These are phyloP conservation scores for Sebastes taczanowskii DNA, from an alignment of 2,797 vertebrate species.

Conservation along the genomic window DNA sequence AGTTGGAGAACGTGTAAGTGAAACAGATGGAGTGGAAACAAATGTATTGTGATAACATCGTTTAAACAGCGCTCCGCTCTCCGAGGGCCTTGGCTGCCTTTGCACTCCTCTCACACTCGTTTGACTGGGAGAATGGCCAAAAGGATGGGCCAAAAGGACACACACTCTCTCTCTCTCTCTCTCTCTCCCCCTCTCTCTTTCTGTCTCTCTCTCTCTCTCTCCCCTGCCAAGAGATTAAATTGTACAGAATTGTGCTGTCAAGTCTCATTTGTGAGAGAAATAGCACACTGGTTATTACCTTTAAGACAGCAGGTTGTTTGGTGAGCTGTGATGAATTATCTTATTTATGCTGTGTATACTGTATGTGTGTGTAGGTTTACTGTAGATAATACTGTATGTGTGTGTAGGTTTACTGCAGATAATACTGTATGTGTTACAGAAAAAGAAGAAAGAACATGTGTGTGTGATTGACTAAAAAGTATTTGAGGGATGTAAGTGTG, in stretches of 20 bases:
- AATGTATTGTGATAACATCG: constrained; percentile 67
- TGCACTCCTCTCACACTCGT: constrained; percentile 53
- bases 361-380: not conserved
- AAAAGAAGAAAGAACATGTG: not conserved
- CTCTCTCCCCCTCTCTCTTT: not conserved
- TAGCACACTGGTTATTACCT: constrained; percentile 48
- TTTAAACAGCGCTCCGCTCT: constrained; percentile 64
- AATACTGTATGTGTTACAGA: not conserved
- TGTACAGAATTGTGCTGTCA: constrained; percentile 76
- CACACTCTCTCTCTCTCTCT: not conserved
- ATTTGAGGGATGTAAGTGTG: not conserved
- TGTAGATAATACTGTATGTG: not conserved
- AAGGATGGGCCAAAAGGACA: constrained; percentile 57
- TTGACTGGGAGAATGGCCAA: constrained; percentile 72
- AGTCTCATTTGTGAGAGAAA: constrained; percentile 61
- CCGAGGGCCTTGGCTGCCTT: constrained; percentile 43
- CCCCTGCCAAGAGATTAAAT: constrained; percentile 65
- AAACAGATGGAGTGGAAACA: constrained; percentile 63
- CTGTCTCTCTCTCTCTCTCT: not conserved
- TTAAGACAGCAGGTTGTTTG: constrained; percentile 74
- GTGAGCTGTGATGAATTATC: constrained; percentile 80
- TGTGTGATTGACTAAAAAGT: not conserved
- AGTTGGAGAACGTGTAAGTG: constrained; percentile 36
- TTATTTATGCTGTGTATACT: constrained; percentile 34
- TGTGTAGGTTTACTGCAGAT: not conserved